Evolutionary conservation across 2,888 invertebrate genomes (phyloP).

Genomic region (Sipha maydis): DNA sequence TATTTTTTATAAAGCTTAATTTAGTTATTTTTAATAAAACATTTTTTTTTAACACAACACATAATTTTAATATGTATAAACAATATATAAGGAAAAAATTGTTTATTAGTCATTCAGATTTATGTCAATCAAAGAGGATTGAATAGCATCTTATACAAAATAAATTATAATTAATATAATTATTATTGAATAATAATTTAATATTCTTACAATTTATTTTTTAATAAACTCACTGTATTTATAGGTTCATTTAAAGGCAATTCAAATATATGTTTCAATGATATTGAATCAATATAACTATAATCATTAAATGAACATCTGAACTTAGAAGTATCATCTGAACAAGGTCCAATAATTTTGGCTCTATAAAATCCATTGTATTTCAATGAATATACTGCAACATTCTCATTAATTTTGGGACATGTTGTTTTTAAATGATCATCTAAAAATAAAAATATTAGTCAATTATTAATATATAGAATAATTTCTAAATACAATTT

Average conservation of each 20-base stretch:
- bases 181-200: no score
- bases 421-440: not conserved
- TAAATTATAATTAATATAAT: no score
- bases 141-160: no score
- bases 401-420: not conserved
- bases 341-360: not conserved
- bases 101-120: no score
- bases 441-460: slow-evolving; percentile 19
- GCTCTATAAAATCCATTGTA: slow-evolving; percentile 29
- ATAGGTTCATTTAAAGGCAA: not conserved
- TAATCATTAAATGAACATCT: slow-evolving; percentile 37
- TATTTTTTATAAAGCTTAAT: no score
- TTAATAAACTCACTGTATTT: slow-evolving; percentile 20
- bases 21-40: no score
- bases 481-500: no score
- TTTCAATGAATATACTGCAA: slow-evolving; percentile 16
- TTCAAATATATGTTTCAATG: not conserved
- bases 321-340: not conserved
- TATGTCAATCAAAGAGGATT: no score
- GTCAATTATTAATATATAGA: not conserved
- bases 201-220: no score
- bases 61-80: no score
- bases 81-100: no score
- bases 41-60: no score
- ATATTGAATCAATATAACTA: not conserved